Percentiles rank a stretch among this genome's conserved stretches.
Conservation (phyloP, 2,888 invertebrate species). For the Choreutis nemorana region DNA sequence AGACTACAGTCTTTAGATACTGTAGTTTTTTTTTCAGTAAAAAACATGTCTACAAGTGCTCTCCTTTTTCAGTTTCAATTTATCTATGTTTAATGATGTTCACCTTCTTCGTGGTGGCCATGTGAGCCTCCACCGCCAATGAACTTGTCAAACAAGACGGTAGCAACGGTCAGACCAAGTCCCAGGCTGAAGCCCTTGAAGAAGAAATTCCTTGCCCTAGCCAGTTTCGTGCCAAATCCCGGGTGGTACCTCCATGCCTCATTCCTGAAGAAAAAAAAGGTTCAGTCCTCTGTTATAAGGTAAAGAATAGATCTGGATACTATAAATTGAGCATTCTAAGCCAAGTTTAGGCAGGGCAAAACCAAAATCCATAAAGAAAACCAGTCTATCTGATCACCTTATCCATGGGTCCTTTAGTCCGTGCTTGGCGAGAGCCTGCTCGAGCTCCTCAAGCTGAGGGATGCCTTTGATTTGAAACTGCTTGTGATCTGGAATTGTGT, state of each 20-base stretch:
- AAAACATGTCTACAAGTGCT: no score
- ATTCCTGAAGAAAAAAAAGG: slow-evolving; percentile 63
- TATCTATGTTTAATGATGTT: background rate
- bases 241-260: slow-evolving; percentile 83
- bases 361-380: background rate
- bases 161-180: slow-evolving; percentile 42
- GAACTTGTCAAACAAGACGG: slow-evolving; percentile 25
- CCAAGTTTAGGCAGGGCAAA: background rate
- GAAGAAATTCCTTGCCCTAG: slow-evolving; percentile 48
- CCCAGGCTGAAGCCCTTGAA: slow-evolving; percentile 74
- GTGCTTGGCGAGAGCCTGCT: slow-evolving; percentile 70
- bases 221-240: slow-evolving; percentile 63
- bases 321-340: background rate
- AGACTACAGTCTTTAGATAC: no score
- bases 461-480: slow-evolving; percentile 77
- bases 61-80: no score
- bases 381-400: slow-evolving; percentile 58
- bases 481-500: slow-evolving; percentile 74
- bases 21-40: no score
- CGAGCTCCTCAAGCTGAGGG: slow-evolving; percentile 69
- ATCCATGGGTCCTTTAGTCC: slow-evolving; percentile 89
- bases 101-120: slow-evolving; percentile 24
- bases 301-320: no score
- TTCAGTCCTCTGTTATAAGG: background rate
- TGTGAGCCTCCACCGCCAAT: slow-evolving; percentile 39